Base-by-base conservation (phyloP, 1,140 invertebrate genomes). In the Tetragonula clypearis region DNA sequence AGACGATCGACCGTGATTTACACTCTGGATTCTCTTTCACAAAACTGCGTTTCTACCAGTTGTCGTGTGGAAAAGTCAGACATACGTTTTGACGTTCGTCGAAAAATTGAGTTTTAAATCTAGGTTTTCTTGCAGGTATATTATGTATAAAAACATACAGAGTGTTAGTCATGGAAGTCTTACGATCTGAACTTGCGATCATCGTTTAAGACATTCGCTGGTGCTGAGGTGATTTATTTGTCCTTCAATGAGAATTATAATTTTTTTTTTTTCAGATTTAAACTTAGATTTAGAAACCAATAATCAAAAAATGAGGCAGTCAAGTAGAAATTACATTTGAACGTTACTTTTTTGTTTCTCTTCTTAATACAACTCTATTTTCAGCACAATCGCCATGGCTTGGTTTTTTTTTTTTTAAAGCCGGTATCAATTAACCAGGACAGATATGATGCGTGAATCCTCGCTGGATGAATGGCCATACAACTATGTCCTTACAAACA, bases 1-100 rank as follows among this genome's bases (percentile, higher is more conserved):
- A 82, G 86, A 85, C 84, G 83, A 90, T 89, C 83, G 86, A 49
- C 60, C 62, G 84, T 92, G 86, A 92, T 92, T 92, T 90, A 92
- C 91, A 41, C 85, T 79, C 79, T 73, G 90, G 88, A 91, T 92
- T 86, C 87, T 86, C 82, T 90, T 92, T 91, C 90, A 91, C 86
- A 85, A 86, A 91, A 88, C 82, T 69, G 82, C 86, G 87, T 56
- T 58, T 87, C 66, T 53, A 86, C 83, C 60, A 69, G 56, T 30
- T 35, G 82, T 85, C 71, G 60, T 66, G 62, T 49, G 87, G 53
- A 69, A 88, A 86, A 82, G 30, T 79, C 53, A 88, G 69, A 84
- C 30, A 49, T 49, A 55, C 21, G 60, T 26, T 66, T 58, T 30
- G 69, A 73, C 49, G 30, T 21, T 30, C 19, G 23, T 6, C n/a